Conservation (phyloP, 2,113 vertebrate genomes). For the Corapipo altera region DNA sequence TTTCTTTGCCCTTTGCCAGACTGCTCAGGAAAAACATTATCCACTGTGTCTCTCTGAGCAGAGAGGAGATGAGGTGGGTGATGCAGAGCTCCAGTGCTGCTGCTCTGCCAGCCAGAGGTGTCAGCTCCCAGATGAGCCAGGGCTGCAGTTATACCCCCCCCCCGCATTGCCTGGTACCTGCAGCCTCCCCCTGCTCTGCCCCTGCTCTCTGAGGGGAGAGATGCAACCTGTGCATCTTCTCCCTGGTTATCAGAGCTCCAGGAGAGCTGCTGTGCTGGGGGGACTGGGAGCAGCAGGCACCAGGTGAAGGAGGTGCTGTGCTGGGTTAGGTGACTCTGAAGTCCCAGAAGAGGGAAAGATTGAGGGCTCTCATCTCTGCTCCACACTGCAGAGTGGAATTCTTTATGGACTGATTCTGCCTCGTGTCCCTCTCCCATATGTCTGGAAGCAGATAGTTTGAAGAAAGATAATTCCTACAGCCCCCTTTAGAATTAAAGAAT, state of each 20-base stretch:
- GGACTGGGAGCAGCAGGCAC: not conserved
- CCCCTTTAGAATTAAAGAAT: not conserved
- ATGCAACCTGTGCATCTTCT: not conserved
- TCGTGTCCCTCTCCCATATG: not conserved
- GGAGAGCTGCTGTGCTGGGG: not conserved
- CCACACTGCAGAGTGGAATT: not conserved
- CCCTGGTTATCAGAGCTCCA: not conserved
- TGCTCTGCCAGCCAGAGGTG: not conserved
- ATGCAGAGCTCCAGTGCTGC: not conserved
- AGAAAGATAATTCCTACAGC: not conserved
- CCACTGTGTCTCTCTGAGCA: not conserved
- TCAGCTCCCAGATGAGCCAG: not conserved
- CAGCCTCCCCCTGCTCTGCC: not conserved
- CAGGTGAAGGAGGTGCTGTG: not conserved
- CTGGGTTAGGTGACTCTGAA: not conserved
- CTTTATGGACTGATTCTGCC: not conserved
- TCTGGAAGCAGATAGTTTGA: not conserved
- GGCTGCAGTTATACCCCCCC: not conserved
- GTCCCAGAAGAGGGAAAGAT: not conserved
- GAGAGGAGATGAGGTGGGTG: not conserved
- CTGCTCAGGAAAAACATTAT: not conserved
- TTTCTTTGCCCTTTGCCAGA: not conserved
- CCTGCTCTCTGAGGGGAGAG: not conserved
- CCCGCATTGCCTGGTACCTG: not conserved
- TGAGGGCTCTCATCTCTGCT: not conserved